Evolutionary conservation across 1,140 invertebrate species (phyloP).

Genomic region (Doryteuthis pealeii): DNA sequence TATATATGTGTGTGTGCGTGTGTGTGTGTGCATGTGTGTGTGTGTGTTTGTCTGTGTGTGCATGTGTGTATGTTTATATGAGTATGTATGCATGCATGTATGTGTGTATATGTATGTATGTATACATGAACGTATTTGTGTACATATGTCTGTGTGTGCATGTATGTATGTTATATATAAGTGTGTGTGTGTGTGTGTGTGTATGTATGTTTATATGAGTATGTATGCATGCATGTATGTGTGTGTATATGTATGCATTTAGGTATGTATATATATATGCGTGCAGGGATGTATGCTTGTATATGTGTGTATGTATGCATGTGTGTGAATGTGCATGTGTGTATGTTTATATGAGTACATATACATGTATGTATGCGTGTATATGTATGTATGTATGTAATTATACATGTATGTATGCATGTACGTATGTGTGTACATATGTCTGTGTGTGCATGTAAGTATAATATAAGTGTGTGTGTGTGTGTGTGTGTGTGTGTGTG

Average conservation of each 20-base stretch:
- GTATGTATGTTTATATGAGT: not conserved
- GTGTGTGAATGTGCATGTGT: not conserved
- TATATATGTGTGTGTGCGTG: too few relatives aligned
- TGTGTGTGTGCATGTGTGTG: too few relatives aligned
- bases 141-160: not conserved
- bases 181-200: not conserved
- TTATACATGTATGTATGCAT: not conserved
- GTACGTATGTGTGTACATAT: not conserved
- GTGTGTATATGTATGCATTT: not conserved
- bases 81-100: not conserved
- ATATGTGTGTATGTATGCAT: not conserved
- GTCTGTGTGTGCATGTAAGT: not conserved
- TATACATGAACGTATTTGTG: not conserved
- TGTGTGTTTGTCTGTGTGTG: too few relatives aligned
- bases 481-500: not conserved
- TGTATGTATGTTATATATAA: not conserved
- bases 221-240: not conserved
- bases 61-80: too few relatives aligned
- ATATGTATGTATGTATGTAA: slow-evolving; percentile 3
- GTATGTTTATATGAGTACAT: not conserved
- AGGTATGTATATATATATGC: not conserved
- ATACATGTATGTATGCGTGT: not conserved
- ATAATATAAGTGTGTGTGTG: too few relatives aligned
- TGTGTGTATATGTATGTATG: not conserved
- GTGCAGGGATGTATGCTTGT: not conserved